phyloP scores from a whole-genome alignment of 2,888 invertebrate species.

The Archaeoteleia sp. region DNA sequence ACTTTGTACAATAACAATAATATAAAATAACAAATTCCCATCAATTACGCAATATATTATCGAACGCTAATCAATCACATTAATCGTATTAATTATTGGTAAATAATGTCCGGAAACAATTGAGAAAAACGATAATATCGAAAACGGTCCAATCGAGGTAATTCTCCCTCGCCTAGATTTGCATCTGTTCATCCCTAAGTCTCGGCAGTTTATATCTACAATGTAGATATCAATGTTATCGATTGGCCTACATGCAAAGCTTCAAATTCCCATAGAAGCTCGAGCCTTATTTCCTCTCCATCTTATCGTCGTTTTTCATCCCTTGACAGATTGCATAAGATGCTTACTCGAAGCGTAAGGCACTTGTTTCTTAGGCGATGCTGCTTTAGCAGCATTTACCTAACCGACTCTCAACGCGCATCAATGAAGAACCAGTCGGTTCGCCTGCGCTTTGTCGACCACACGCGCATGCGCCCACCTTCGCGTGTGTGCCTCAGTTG shows the following conservation, averaged over 20 bases:
- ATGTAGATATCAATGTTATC: constrained; percentile 50
- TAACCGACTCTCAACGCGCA: not conserved
- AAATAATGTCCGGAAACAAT: too few relatives aligned
- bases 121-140: too few relatives aligned
- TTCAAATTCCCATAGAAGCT: constrained; percentile 29
- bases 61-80: too few relatives aligned
- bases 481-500: constrained; percentile 51
- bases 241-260: constrained; percentile 49
- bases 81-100: too few relatives aligned
- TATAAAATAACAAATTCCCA: too few relatives aligned
- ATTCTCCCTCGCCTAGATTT: constrained; percentile 29
- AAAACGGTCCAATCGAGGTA: too few relatives aligned
- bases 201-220: constrained; percentile 45
- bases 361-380: constrained; percentile 6
- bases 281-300: constrained; percentile 8
- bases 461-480: constrained; percentile 50
- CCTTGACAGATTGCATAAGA: constrained; percentile 5
- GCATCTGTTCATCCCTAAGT: constrained; percentile 52
- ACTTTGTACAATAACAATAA: too few relatives aligned
- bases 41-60: too few relatives aligned
- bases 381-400: too few relatives aligned
- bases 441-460: constrained; percentile 54
- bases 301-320: constrained; percentile 22
- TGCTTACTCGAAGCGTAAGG: not conserved
- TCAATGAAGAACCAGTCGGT: constrained; percentile 28